Percentiles rank a stretch among this genome's conserved stretches.
Evolutionary conservation across 2,888 invertebrate species (phyloP).

Genomic region (Chymomyza procnemis): DNA sequence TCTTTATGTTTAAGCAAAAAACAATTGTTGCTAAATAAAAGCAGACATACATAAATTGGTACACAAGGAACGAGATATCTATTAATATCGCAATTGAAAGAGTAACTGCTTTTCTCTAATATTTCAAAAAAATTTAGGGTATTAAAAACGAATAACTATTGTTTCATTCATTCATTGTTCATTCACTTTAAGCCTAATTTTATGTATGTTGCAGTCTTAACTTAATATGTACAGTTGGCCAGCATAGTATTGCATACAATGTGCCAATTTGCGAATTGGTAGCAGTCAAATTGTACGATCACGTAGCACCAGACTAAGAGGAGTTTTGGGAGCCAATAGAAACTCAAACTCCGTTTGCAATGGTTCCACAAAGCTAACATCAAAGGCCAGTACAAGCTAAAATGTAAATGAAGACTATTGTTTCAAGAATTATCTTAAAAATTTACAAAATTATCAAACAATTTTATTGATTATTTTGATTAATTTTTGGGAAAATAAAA

Average conservation of each 20-base stretch:
- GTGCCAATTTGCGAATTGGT: background rate
- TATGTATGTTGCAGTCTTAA: background rate
- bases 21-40: constrained; percentile 73
- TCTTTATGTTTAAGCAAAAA: constrained; percentile 72
- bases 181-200: background rate
- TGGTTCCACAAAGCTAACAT: constrained; percentile 84
- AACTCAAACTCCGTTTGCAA: constrained; percentile 90
- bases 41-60: constrained; percentile 36
- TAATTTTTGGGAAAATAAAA: no score
- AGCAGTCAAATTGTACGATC: constrained; percentile 79
- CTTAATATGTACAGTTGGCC: constrained; percentile 15
- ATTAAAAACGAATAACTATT: no score
- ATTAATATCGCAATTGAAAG: no score
- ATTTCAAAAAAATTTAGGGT: no score
- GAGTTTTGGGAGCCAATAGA: constrained; percentile 87
- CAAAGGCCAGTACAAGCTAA: constrained; percentile 85
- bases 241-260: background rate
- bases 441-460: no score
- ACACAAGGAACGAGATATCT: no score
- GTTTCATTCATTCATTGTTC: no score
- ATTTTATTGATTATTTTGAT: no score
- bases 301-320: constrained; percentile 84
- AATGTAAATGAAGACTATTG: no score
- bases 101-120: no score
- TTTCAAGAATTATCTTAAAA: no score